Evolutionary conservation across 2,888 invertebrate genomes (phyloP).

Genomic region (Drosophila multiciliata): DNA sequence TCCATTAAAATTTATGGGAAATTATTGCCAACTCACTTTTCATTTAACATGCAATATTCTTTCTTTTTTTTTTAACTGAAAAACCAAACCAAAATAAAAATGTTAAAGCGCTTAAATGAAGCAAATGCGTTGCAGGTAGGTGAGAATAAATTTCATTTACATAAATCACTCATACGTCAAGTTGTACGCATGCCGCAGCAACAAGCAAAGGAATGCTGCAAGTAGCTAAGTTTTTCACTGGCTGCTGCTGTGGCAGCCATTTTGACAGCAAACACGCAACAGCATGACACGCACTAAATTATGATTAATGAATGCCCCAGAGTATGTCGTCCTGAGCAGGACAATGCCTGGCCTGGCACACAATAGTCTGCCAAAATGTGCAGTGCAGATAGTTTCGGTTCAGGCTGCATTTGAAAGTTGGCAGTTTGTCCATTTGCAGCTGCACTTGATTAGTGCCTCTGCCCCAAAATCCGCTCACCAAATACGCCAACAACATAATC

Average conservation of each 20-base stretch:
- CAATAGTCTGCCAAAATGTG: constrained; percentile 24
- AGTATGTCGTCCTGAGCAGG: constrained; percentile 13
- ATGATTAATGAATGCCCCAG: constrained; percentile 62
- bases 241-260: constrained; percentile 36
- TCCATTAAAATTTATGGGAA: constrained; percentile 28
- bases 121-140: constrained; percentile 36
- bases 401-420: constrained; percentile 11
- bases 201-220: constrained; percentile 26
- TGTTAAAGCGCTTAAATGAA: constrained; percentile 34
- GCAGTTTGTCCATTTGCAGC: constrained; percentile 13
- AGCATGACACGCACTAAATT: constrained; percentile 68
- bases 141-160: constrained; percentile 67
- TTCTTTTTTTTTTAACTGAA: constrained; percentile 16
- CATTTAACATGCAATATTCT: constrained; percentile 22
- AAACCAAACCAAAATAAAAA: neutral
- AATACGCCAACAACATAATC: neutral
- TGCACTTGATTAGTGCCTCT: constrained; percentile 9
- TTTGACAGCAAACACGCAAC: constrained; percentile 62
- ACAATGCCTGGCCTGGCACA: neutral
- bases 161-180: constrained; percentile 73
- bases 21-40: constrained; percentile 51
- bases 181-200: constrained; percentile 38
- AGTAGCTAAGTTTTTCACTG: constrained; percentile 19
- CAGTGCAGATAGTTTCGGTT: neutral
- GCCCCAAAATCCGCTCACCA: neutral